phyloP scores from a whole-genome alignment of 2,113 vertebrate genomes.

The pig (Sus scrofa) region DNA sequence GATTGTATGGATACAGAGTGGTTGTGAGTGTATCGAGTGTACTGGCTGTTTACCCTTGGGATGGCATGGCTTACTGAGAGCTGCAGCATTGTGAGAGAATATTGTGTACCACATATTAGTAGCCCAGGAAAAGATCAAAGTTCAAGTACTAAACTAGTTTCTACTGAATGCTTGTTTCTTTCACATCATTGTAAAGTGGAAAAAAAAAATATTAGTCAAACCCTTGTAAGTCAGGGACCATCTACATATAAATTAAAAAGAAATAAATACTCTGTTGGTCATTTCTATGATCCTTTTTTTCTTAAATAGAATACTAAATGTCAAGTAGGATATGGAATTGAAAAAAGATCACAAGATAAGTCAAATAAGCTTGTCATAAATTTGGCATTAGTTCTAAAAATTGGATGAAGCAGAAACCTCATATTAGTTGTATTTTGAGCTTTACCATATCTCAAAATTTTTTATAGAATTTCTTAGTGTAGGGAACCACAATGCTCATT shows the following conservation, averaged over 20 bases:
- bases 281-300: background rate
- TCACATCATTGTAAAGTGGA: background rate
- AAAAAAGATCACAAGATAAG: background rate
- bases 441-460: background rate
- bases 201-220: background rate
- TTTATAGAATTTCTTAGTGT: background rate
- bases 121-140: background rate
- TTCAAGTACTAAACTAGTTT: background rate
- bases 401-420: background rate
- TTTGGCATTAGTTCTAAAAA: background rate
- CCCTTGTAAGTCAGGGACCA: background rate
- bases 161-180: background rate
- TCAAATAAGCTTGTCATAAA: background rate
- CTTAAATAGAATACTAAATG: background rate
- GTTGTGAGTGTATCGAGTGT: background rate
- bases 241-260: background rate
- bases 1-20: background rate
- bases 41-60: fast-evolving
- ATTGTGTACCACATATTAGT: background rate
- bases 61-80: background rate
- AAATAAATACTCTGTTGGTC: background rate
- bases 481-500: too few species aligned
- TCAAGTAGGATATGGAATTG: background rate
- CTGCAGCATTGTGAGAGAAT: background rate
- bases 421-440: background rate